Evolutionary conservation across 2,888 invertebrate species (phyloP).

Genomic region (Dasysyrphus tricinctus): DNA sequence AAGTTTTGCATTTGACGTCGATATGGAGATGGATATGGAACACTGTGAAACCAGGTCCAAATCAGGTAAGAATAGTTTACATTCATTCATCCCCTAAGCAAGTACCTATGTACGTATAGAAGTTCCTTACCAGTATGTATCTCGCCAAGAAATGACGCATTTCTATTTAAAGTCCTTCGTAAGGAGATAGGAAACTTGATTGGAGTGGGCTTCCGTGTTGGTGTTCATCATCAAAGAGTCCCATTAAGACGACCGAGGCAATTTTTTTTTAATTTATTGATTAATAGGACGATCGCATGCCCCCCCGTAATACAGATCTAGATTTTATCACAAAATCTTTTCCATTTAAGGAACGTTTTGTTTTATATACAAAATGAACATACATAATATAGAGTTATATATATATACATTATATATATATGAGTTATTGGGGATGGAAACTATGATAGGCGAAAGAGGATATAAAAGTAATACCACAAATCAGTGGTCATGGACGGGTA

Average conservation of each 20-base stretch:
- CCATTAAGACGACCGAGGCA: conserved; percentile 9
- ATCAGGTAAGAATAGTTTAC: conserved; percentile 60
- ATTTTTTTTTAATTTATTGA: conserved; percentile 49
- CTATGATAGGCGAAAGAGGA: neutral
- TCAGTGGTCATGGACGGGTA: conserved; percentile 31
- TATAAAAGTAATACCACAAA: conserved; percentile 1
- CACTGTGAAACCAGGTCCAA: conserved; percentile 62
- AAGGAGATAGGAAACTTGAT: neutral
- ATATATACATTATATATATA: neutral
- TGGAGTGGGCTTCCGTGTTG: neutral
- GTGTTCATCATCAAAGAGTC: neutral
- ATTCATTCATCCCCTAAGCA: neutral
- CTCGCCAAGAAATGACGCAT: conserved; percentile 49
- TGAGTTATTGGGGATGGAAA: neutral
- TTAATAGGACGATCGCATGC: conserved; percentile 35
- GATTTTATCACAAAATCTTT: conserved; percentile 14
- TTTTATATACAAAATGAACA: too few relatives aligned
- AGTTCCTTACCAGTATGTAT: neutral
- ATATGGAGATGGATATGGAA: conserved; percentile 83
- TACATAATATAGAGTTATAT: neutral
- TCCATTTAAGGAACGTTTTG: neutral
- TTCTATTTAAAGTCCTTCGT: conserved; percentile 36
- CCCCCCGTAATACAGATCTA: conserved; percentile 1
- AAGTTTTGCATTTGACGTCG: conserved; percentile 83
- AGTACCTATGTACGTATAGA: neutral